Evolutionary conservation across 2,797 vertebrate genomes (phyloP).

Genomic region (Pampus argenteus): DNA sequence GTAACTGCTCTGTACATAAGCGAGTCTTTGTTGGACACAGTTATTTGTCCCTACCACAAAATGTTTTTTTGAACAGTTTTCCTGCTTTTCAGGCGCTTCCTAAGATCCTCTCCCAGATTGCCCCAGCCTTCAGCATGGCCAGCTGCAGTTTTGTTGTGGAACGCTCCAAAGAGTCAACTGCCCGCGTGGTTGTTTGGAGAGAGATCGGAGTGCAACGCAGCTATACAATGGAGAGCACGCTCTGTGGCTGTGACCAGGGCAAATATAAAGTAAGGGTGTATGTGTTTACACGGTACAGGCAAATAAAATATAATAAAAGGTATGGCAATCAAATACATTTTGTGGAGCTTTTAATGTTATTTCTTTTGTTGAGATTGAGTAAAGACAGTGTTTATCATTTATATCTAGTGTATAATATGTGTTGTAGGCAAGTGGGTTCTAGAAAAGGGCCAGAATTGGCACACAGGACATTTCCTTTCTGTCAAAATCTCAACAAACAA

Average conservation of each 20-base stretch:
- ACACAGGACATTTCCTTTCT: background rate
- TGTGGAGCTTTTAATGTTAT: background rate
- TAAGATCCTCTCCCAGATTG: slow-evolving; percentile 94
- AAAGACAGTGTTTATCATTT: background rate
- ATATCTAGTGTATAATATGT: background rate
- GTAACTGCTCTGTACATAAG: slow-evolving; percentile 15
- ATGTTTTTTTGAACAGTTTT: slow-evolving; percentile 15
- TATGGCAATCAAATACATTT: slow-evolving; percentile 1
- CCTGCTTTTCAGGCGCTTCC: slow-evolving; percentile 89
- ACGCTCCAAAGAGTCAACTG: slow-evolving; percentile 97
- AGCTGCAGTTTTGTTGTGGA: slow-evolving; percentile 99
- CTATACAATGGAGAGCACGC: slow-evolving; percentile 99
- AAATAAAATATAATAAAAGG: no score
- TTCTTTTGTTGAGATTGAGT: background rate
- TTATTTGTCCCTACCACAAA: slow-evolving; percentile 15
- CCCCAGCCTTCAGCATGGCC: slow-evolving; percentile 95
- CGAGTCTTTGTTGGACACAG: background rate
- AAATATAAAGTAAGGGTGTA: slow-evolving; percentile 94
- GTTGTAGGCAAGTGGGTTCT: background rate
- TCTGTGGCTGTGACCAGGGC: slow-evolving; percentile 98
- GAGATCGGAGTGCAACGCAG: slow-evolving; percentile 97
- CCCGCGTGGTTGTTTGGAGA: slow-evolving; percentile 97
- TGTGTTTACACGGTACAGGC: slow-evolving; percentile 19
- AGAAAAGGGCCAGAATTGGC: background rate
- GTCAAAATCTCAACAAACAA: background rate